Evolutionary conservation across 2,888 invertebrate genomes (phyloP), one percentile per base, ranked within the genome.

Genomic region (Parnassius orleans): DNA sequence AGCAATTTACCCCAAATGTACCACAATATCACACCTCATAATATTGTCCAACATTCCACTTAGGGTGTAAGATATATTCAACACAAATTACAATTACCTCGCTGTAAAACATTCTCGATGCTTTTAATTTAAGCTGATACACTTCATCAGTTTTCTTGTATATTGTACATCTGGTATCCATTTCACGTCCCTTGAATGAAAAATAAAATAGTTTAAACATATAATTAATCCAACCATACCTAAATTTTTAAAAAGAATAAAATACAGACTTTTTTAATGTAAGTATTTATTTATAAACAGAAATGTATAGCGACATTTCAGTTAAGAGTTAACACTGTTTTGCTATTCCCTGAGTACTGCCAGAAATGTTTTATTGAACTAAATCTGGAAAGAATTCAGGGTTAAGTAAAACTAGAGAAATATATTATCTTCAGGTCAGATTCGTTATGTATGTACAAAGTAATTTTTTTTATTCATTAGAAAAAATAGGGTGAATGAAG

Each of bases 111-210:
- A 95, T 96, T 86, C 99, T 95, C 12, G 99, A 98, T 52, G 99
- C 96, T 90, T 99, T 99, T 88, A 99, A 92, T 92, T 99, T 99
- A 69, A 99, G 93, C 91, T 98, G 98, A 92, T 99, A 99, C 63
- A 97, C 94, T 84, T 98, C 98, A 74, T 99, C 99, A 66, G 98
- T 99, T 93, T 99, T 99, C 92, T 99, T 99, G 90, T 97, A 99
- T 80, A 99, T 97, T 53, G 99, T 98, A 69, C 99, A 98, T 82
- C 98, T 95, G 42, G 98, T 96, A 75, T 99, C 98, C 88, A 96
- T 95, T 88, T 99, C 98, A 75, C 96, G 95, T 12, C 98, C 98
- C 94, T 96, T 76, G 48, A 78, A 77, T 64, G 67, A 65, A 56
- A 46, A 64, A 43, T n/a, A 19, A 19, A 19, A 19, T 19, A 19